These are phyloP conservation scores for Pseudorectes ferrugineus DNA, from an alignment of 2,113 vertebrate species.

Conservation along the genomic window DNA sequence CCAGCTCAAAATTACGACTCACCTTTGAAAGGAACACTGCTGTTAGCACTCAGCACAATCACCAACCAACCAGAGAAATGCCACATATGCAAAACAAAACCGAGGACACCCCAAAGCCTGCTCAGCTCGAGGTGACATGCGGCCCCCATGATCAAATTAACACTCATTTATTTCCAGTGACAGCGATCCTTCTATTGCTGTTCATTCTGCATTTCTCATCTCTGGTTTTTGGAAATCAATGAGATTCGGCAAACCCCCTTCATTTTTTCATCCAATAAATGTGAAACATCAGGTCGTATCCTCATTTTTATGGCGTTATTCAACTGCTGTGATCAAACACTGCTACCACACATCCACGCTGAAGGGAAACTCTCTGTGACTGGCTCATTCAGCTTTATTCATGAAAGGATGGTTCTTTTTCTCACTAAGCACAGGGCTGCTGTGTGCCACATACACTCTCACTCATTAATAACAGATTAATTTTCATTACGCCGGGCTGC, in stretches of 20 bases:
- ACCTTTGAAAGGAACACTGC: slow-evolving; percentile 76
- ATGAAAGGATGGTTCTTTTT: background rate
- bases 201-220: background rate
- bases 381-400: slow-evolving; percentile 1
- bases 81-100: background rate
- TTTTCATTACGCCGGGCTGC: background rate
- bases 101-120: accelerated
- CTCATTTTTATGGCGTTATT: background rate
- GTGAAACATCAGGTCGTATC: background rate
- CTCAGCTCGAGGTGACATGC: background rate
- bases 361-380: background rate
- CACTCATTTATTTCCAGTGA: background rate
- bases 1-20: slow-evolving; percentile 95
- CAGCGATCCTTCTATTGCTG: background rate
- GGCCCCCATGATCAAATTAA: background rate
- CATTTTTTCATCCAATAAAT: background rate
- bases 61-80: background rate
- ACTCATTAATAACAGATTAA: slow-evolving; percentile 48
- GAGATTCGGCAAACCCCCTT: background rate
- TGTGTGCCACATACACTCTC: background rate
- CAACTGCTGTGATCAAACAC: background rate
- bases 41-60: background rate
- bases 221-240: background rate
- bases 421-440: background rate
- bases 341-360: background rate